A percentile compares a stretch with the other conserved stretches of the same genome.
Evolutionary conservation across 1,140 invertebrate genomes (phyloP).

Genomic region (Drosophila nebulosa): DNA sequence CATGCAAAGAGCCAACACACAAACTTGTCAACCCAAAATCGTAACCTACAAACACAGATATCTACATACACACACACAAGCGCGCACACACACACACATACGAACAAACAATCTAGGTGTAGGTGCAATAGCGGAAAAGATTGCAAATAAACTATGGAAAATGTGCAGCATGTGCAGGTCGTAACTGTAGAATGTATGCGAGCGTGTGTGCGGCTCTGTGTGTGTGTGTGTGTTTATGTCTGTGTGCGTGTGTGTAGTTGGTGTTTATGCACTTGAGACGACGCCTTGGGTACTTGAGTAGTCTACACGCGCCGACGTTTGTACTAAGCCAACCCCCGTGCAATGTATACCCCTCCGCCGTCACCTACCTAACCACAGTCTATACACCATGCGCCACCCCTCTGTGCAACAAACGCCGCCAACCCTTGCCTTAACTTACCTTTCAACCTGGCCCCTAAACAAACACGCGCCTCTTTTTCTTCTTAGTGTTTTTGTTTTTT

Average conservation of each 20-base stretch:
- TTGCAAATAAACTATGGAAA: slow-evolving; percentile 39
- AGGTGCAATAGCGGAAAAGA: slow-evolving; percentile 25
- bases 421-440: neutral
- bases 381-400: neutral
- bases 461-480: slow-evolving; percentile 50
- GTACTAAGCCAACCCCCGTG: slow-evolving; percentile 24
- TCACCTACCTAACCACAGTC: no score
- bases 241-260: slow-evolving; percentile 11
- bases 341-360: neutral
- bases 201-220: neutral
- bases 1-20: neutral
- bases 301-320: slow-evolving; percentile 64
- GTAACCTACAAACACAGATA: slow-evolving; percentile 15
- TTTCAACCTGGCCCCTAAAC: neutral
- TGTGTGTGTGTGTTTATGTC: neutral
- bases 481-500: slow-evolving; percentile 35
- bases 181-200: slow-evolving; percentile 17
- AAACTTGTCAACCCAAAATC: slow-evolving; percentile 9
- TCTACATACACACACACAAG: neutral
- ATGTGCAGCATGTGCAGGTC: slow-evolving; percentile 33
- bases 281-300: slow-evolving; percentile 52
- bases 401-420: neutral
- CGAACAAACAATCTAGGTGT: slow-evolving; percentile 4
- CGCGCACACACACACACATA: neutral
- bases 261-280: slow-evolving; percentile 65